Conservation (phyloP, 2,888 invertebrate species). For the Dynastes hyllus region DNA sequence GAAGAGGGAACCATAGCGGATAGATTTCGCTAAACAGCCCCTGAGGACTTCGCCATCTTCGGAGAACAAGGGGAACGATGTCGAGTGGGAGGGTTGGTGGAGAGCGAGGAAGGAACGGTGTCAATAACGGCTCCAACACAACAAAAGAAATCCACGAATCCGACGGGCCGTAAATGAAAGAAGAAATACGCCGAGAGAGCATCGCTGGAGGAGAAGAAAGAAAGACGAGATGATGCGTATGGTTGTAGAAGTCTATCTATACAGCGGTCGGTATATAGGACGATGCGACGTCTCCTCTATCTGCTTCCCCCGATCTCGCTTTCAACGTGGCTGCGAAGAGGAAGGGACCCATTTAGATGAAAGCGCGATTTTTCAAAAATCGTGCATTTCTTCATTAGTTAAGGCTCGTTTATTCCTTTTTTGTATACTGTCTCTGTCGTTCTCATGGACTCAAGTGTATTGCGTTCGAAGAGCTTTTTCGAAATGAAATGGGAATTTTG, state of each 20-base stretch:
- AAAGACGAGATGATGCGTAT: not conserved
- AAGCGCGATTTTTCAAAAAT: slow-evolving; percentile 36
- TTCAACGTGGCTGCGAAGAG: not conserved
- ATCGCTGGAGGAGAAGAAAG: slow-evolving; percentile 53
- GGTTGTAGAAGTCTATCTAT: not conserved
- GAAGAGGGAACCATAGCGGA: not conserved
- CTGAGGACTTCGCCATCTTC: not conserved
- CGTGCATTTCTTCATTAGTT: slow-evolving; percentile 19
- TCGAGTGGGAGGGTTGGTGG: not conserved
- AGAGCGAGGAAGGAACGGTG: slow-evolving; percentile 55
- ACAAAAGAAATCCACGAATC: slow-evolving; percentile 68
- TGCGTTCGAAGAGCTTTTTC: too few species aligned
- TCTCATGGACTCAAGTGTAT: not conserved
- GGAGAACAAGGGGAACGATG: slow-evolving; percentile 3
- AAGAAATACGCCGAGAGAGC: slow-evolving; percentile 7
- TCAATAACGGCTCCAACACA: slow-evolving; percentile 64
- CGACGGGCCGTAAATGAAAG: slow-evolving; percentile 63
- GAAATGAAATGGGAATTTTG: not conserved
- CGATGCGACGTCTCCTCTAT: not conserved
- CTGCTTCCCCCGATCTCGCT: slow-evolving; percentile 16
- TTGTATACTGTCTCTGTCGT: not conserved
- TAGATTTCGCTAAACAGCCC: slow-evolving; percentile 37
- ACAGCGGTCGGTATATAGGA: not conserved
- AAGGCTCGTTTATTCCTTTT: not conserved
- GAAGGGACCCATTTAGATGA: slow-evolving; percentile 26